Evolutionary conservation across 2,888 invertebrate genomes (phyloP).

Genomic region (Habrosyne pyritoides): DNA sequence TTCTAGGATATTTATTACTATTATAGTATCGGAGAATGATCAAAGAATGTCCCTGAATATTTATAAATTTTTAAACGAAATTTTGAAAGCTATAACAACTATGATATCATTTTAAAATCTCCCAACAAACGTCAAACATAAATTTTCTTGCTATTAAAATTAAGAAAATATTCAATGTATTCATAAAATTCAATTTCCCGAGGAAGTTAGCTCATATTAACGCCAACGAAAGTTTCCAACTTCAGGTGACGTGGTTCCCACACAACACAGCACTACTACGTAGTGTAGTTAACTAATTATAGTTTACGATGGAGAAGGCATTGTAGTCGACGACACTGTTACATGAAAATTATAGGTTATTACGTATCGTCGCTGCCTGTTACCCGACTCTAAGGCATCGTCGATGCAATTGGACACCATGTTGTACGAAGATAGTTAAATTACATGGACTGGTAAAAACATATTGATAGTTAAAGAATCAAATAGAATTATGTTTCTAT

Average conservation of each 20-base stretch:
- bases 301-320: constrained; percentile 29
- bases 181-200: constrained; percentile 64
- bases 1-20: too few species aligned
- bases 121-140: too few species aligned
- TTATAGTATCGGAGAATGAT: too few species aligned
- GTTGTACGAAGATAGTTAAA: neutral
- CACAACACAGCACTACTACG: constrained; percentile 47
- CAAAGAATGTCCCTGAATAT: too few species aligned
- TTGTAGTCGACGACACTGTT: constrained; percentile 6
- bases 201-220: constrained; percentile 62
- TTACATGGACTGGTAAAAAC: neutral
- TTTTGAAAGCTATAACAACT: too few species aligned
- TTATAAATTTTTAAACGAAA: too few species aligned
- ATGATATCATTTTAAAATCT: too few species aligned
- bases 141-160: constrained; percentile 24
- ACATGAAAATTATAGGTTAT: constrained; percentile 4
- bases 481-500: too few species aligned
- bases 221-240: constrained; percentile 59
- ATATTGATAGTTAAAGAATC: too few species aligned
- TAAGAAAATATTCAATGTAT: constrained; percentile 53
- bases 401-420: neutral
- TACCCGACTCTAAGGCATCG: neutral
- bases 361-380: constrained; percentile 16
- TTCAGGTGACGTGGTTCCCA: constrained; percentile 78
- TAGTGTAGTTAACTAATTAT: constrained; percentile 22